phyloP scores from a whole-genome alignment of 2,113 vertebrate species.

The Heloderma charlesbogerti region DNA sequence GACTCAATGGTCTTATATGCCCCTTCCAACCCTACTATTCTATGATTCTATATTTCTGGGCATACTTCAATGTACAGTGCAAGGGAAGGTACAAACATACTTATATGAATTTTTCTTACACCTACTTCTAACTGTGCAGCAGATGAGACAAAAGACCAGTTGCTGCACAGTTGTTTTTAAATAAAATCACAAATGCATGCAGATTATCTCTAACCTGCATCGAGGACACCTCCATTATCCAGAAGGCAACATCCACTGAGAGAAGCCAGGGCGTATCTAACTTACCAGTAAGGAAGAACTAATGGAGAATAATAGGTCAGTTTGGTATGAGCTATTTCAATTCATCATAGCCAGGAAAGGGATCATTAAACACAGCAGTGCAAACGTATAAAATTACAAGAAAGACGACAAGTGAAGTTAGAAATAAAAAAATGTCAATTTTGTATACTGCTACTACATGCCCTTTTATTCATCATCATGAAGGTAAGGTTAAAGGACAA shows the following conservation, averaged over 20 bases:
- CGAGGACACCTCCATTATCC: background rate
- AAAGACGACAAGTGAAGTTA: slow-evolving; percentile 43
- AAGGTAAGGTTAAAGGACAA: slow-evolving; percentile 44
- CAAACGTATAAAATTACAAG: slow-evolving; percentile 46
- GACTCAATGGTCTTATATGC: no score
- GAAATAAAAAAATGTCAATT: slow-evolving; percentile 46
- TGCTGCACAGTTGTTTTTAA: background rate
- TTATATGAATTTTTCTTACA: background rate
- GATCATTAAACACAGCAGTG: slow-evolving; percentile 47
- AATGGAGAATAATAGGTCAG: slow-evolving; percentile 42
- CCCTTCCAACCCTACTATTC: no score
- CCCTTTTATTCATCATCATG: slow-evolving; percentile 42
- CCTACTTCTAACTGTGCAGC: background rate
- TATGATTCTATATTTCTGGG: background rate
- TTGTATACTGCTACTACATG: slow-evolving; percentile 40
- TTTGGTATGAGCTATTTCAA: slow-evolving; percentile 45
- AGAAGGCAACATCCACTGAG: slow-evolving; percentile 8
- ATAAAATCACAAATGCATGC: background rate
- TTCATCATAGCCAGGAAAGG: slow-evolving; percentile 42
- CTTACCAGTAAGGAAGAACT: slow-evolving; percentile 31
- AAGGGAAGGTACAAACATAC: background rate
- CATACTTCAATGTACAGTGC: background rate
- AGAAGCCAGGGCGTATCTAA: slow-evolving; percentile 20
- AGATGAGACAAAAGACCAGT: background rate
- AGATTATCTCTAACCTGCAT: background rate